A percentile compares a stretch with the other conserved stretches of the same genome.
Conservation (phyloP, 1,140 invertebrate species). For the Trinorchestia longiramus region DNA sequence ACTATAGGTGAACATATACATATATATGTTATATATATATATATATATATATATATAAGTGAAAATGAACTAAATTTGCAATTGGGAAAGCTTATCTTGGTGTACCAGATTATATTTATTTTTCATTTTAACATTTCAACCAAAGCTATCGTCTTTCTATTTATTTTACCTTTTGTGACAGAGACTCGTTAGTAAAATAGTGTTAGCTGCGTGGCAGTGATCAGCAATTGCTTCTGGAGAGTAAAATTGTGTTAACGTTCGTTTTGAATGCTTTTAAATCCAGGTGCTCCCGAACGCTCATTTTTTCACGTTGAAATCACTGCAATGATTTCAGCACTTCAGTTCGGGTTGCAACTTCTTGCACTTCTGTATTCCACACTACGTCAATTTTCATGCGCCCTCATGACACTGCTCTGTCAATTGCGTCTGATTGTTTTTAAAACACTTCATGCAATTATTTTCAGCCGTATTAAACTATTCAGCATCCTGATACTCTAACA, state of each 20-base stretch:
- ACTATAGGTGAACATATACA: too few species aligned
- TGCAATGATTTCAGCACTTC: background rate
- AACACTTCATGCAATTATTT: background rate
- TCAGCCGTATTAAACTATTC: background rate
- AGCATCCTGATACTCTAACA: background rate
- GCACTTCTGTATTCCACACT: background rate
- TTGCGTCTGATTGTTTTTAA: background rate
- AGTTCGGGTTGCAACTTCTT: background rate
- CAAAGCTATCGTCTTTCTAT: background rate
- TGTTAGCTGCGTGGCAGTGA: background rate
- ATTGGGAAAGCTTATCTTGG: background rate
- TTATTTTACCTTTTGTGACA: background rate
- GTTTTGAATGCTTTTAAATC: too few species aligned
- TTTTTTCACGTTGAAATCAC: background rate
- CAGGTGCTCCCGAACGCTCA: too few species aligned
- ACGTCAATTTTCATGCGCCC: background rate
- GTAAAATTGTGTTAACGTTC: too few species aligned
- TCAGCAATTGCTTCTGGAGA: background rate
- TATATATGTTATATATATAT: too few species aligned
- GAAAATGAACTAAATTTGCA: background rate
- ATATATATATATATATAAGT: background rate
- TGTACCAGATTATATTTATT: background rate
- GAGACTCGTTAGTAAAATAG: background rate
- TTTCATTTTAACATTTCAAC: background rate
- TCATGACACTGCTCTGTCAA: background rate